Evolutionary conservation across 2,113 vertebrate genomes (phyloP), one percentile per base, ranked within the genome.

Genomic region (Echinops telfairi): DNA sequence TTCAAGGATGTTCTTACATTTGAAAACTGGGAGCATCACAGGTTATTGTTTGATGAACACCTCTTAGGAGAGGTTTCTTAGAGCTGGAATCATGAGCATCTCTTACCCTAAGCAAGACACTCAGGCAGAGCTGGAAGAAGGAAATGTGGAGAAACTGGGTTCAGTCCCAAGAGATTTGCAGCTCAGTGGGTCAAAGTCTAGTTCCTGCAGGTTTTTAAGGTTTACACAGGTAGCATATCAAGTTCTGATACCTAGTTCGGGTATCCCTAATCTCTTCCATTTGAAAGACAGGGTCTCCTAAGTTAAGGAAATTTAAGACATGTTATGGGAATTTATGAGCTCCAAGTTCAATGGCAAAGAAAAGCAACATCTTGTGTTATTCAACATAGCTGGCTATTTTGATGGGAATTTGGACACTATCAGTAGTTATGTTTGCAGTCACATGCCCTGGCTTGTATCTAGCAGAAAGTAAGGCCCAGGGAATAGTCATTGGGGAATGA

Each of bases 1-100:
- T 93, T 97, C 95, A 95, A 81, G 92, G 96, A 88, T 75, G 43
- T 29, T 77, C 96, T 93, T 96, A 75, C 66, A 92, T 71, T 33
- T 92, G 86, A 87, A 85, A 8, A 4, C 71, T 95, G 90, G 77
- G 78, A 92, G 95, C 1, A 89, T 77, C 38, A 80, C 87, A 75
- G 29, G 75, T 88, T 0, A 22, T 88, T 75, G 58, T 87, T 86
- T 93, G 84, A 96, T 93, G 75, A 86, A 87, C 83, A 90, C 29
- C 88, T 95, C 91, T 53, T 57, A 90, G 75, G 75, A 81, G 70
- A 95, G 23, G 15, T 36, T 90, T 73, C 6, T 36, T 60, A 86
- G 62, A 76, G 80, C 64, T 80, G 53, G 68, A 84, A 68, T 81
- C 14, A 20, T 2, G 66, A 57, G 19, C 16, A 58, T 19, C 43